A percentile compares a stretch with the other conserved stretches of the same genome.
Conservation (phyloP, 1,140 invertebrate species). For the Drosophila paulistorum region DNA sequence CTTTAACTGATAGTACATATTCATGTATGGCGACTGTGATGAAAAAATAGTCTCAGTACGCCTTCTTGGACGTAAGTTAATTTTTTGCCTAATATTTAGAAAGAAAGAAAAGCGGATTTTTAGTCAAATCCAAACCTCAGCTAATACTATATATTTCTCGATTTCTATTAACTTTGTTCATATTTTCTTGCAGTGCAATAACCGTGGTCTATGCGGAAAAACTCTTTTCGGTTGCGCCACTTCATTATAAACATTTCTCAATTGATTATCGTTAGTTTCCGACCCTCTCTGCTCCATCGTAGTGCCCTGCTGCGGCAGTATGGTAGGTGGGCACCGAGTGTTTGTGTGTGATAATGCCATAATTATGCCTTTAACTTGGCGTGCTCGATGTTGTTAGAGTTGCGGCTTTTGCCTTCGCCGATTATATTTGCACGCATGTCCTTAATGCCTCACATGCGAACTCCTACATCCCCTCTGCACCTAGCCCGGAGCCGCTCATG, state of each 20-base stretch:
- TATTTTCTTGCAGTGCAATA: constrained; percentile 20
- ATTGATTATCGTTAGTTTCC: constrained; percentile 77
- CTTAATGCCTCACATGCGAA: constrained; percentile 27
- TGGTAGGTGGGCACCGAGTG: constrained; percentile 24
- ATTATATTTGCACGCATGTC: constrained; percentile 76
- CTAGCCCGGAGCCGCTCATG: constrained; percentile 1
- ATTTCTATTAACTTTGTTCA: background rate
- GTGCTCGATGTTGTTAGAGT: constrained; percentile 57
- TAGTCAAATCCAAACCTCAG: no score
- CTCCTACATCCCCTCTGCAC: background rate
- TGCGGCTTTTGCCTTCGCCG: constrained; percentile 59
- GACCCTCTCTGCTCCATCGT: background rate
- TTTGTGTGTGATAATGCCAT: constrained; percentile 73
- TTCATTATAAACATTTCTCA: constrained; percentile 81
- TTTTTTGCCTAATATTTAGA: no score
- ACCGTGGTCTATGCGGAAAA: constrained; percentile 17
- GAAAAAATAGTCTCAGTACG: no score
- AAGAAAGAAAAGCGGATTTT: no score
- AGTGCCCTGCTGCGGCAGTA: background rate
- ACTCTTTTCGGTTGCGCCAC: constrained; percentile 60
- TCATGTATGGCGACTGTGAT: no score
- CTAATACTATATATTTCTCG: no score
- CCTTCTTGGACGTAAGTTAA: no score
- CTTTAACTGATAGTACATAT: no score
- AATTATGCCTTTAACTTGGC: constrained; percentile 74